phyloP scores from a whole-genome alignment of 2,888 invertebrate species.

The Scrobipalpa atriplicella region DNA sequence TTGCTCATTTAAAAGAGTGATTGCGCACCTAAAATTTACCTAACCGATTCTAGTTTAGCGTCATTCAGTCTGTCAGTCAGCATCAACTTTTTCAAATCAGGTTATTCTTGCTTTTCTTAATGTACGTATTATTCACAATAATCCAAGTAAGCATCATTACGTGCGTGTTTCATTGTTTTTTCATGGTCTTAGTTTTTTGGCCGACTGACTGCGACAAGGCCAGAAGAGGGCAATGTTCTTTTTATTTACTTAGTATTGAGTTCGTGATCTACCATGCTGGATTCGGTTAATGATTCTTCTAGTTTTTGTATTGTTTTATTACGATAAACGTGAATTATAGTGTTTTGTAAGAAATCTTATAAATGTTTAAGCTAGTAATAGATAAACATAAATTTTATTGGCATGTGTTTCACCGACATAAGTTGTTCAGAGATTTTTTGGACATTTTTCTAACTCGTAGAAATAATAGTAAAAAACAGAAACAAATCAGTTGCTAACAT shows the following conservation, averaged over 20 bases:
- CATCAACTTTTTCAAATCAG: background rate
- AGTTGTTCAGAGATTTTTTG: too few relatives aligned
- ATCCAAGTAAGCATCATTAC: conserved; percentile 30
- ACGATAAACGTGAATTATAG: too few relatives aligned
- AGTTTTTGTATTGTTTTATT: background rate
- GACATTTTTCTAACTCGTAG: too few relatives aligned
- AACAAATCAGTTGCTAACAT: too few relatives aligned
- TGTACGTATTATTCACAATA: background rate
- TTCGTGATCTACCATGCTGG: background rate
- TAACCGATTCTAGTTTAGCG: background rate
- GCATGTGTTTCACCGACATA: too few relatives aligned
- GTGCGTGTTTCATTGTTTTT: conserved; percentile 26
- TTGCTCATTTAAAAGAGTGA: too few relatives aligned
- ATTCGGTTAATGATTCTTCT: background rate
- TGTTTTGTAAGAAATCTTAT: too few relatives aligned
- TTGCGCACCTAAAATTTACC: too few relatives aligned
- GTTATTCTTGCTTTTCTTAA: background rate
- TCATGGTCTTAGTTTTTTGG: background rate
- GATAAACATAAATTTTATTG: too few relatives aligned
- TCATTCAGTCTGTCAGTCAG: background rate
- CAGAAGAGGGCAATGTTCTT: conserved; percentile 11
- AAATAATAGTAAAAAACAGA: too few relatives aligned
- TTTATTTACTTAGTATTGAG: background rate
- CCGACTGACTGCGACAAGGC: background rate
- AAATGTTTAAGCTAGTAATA: too few relatives aligned